Conservation (phyloP, 2,888 invertebrate species). For the Hypercompe scribonia region DNA sequence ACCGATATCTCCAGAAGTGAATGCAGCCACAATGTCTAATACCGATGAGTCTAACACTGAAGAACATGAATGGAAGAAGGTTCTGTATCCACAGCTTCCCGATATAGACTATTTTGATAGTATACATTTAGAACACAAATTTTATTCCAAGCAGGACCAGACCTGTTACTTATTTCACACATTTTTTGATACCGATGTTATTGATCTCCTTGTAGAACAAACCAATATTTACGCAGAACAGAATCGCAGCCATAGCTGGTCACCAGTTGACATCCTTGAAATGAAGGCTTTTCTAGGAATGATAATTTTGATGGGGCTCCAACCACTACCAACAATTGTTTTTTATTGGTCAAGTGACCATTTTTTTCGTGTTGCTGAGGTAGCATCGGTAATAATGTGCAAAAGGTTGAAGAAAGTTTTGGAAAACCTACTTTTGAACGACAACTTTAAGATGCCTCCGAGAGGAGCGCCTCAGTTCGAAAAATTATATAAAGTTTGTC, state of each 20-base stretch:
- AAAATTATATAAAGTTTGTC: too few species aligned
- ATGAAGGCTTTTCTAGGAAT: slow-evolving; percentile 14
- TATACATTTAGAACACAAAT: slow-evolving; percentile 17
- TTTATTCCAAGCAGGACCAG: slow-evolving; percentile 19
- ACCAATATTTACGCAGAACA: slow-evolving; percentile 26
- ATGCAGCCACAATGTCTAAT: slow-evolving; percentile 15
- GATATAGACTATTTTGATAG: slow-evolving; percentile 22
- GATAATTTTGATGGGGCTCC: slow-evolving; percentile 28
- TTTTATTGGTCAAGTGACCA: slow-evolving; percentile 28
- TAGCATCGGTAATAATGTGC: slow-evolving; percentile 24
- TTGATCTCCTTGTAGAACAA: slow-evolving; percentile 26
- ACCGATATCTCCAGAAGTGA: too few species aligned
- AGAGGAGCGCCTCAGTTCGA: slow-evolving; percentile 4
- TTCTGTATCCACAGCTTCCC: slow-evolving; percentile 17
- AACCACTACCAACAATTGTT: slow-evolving; percentile 20
- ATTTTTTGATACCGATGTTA: slow-evolving; percentile 20
- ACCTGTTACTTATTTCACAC: slow-evolving; percentile 17
- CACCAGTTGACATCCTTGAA: slow-evolving; percentile 18
- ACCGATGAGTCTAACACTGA: slow-evolving; percentile 22
- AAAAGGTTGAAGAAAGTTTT: too few species aligned
- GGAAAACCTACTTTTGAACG: slow-evolving; percentile 47
- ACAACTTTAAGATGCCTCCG: slow-evolving; percentile 39
- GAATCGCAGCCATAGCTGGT: slow-evolving; percentile 17
- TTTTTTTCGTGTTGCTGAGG: slow-evolving; percentile 28
- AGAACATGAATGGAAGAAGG: slow-evolving; percentile 26